Evolutionary conservation across 1,140 invertebrate species (phyloP).

Genomic region (Heliconius congener): DNA sequence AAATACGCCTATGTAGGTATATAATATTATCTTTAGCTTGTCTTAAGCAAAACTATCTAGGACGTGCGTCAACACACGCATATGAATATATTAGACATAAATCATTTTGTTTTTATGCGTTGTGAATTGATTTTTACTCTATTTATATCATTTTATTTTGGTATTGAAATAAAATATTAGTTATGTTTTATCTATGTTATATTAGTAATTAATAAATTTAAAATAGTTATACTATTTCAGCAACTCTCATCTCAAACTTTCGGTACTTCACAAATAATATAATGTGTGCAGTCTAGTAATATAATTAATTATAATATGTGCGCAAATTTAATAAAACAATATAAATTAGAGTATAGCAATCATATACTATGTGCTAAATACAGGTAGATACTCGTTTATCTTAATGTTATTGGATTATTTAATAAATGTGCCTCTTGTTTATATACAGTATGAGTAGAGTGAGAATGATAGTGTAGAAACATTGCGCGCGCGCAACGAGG

Average conservation of each 20-base stretch:
- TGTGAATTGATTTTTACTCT: background rate
- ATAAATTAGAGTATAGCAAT: background rate
- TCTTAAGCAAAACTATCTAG: no score
- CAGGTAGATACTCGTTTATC: background rate
- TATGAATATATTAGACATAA: background rate
- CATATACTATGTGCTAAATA: background rate
- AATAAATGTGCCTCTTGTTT: constrained; percentile 23
- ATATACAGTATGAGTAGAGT: constrained; percentile 31
- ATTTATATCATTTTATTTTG: background rate
- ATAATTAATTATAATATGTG: background rate
- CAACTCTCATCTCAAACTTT: no score
- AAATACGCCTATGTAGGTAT: no score
- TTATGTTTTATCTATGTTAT: no score
- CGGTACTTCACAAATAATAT: no score
- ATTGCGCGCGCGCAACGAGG: constrained; percentile 60
- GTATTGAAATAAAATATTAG: no score
- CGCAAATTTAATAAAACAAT: background rate
- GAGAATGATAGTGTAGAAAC: constrained; percentile 55
- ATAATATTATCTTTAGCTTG: no score
- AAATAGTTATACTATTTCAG: no score
- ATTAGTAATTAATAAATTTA: no score
- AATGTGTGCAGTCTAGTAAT: background rate
- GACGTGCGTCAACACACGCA: no score
- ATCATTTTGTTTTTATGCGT: background rate
- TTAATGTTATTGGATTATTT: constrained; percentile 7